Base-by-base conservation (phyloP, 2,888 invertebrate genomes). In the Drosophila siamana region DNA sequence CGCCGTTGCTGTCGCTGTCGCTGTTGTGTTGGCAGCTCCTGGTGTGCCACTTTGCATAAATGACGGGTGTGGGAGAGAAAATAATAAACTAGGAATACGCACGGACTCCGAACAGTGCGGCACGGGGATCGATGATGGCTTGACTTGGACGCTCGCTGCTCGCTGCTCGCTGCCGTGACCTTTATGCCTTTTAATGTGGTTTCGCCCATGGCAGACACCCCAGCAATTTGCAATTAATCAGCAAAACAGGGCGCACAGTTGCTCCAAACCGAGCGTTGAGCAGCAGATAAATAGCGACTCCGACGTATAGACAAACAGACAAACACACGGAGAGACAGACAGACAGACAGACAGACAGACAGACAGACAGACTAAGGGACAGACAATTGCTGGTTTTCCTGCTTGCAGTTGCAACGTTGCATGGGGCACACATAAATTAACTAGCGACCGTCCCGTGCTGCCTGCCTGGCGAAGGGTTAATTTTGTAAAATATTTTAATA, bases 211-310 rank as follows among this genome's bases (percentile, higher is more conserved):
- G 75, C 74, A 80, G 82, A 83, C 86, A 86, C 86, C 83, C 83
- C 84, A 60, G 79, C 86, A 83, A 83, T 83, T 83, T 83, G 83
- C 83, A 86, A 83, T 86, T 83, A 83, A 83, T 83, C 83, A 83
- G 83, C 83, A 78, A 80, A 68, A n/a, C 84, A 78, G 74, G 70
- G 80, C n/a, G 72, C 66, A 62, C 74, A 70, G 61, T 44, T 48
- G 78, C 75, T 76, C 59, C 73, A 74, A 70, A 44, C 47, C 62
- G 48, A 51, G 68, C 51, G 22, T 24, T 24, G 33, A 48, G 56
- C 41, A 66, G 41, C 43, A 61, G 69, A 64, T 44, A 59, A 52
- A 43, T 30, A 30, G 54, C 13, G 13, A 38, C 3, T 28, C 3
- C 6, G 28, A 6, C 36, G n/a, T 11, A 41, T 15, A 22, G 36